Evolutionary conservation across 2,113 vertebrate genomes (phyloP), one percentile per base, ranked within the genome.

Genomic region (Lichenostomus cassidix): DNA sequence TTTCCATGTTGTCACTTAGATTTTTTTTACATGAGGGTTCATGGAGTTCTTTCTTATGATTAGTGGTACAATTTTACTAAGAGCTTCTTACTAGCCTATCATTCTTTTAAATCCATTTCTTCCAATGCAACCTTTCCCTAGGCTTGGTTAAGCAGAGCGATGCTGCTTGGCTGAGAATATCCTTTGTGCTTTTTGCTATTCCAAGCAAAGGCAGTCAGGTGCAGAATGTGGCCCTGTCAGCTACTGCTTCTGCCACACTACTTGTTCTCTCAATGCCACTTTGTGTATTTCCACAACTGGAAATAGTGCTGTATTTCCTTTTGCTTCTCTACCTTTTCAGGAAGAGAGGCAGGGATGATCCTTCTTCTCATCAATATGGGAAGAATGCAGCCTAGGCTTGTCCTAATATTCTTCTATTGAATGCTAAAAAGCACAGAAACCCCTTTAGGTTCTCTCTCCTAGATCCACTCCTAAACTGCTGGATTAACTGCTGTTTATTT

Each of bases 231-330:
- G 17, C 44, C 23, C 49, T 27, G n/a, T 10, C 79, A 76, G 49
- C 13, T n/a, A 3, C 47, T 50, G 10, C 44, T 69, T 65, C 47
- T n/a, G 56, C 20, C 19, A 11, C 0, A 2, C 16, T 23, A 1
- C 49, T 39, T 28, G 9, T 23, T 70, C 12, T 68, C 28, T 22
- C 39, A n/a, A 0, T n/a, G 21, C 2, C 13, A 21, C 33, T 76
- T 55, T 0, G 0, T 47, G 59, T 50, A 39, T 47, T 47, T 47
- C 46, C 46, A 47, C 46, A 10, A 13, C 25, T 35, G n/a, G 27
- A 64, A 64, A 28, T 2, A 31, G 17, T 33, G 9, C 10, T 28
- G 1, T 20, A 2, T 16, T 9, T 39, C n/a, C 20, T 80, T 39
- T 49, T 77, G 7, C 15, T 71, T 55, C 41, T 87, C 64, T 14